Conservation (phyloP, 1,140 invertebrate genomes). For the Lamellibrachia luymesi region DNA sequence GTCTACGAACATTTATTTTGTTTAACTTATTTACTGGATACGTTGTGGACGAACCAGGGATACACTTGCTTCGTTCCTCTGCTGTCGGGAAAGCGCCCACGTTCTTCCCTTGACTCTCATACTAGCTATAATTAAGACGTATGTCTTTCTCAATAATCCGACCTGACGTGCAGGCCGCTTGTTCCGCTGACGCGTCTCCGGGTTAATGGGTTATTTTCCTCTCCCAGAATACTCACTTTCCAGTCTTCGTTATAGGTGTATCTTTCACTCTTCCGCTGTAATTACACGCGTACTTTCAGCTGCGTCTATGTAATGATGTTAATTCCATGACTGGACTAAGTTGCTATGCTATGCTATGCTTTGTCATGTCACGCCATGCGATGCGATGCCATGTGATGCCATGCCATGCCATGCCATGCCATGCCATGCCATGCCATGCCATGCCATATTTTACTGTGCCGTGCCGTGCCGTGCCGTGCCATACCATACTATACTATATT, state of each 20-base stretch:
- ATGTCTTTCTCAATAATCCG: background rate
- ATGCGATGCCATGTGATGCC: too few species aligned
- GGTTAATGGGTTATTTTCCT: background rate
- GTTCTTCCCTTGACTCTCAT: background rate
- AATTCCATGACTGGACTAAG: background rate
- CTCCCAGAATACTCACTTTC: background rate
- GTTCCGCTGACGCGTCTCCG: background rate
- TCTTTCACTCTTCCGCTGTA: background rate
- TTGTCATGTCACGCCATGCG: too few species aligned
- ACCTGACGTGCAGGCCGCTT: background rate
- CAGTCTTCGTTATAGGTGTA: background rate
- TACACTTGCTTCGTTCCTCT: background rate
- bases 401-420: too few species aligned
- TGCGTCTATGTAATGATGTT: background rate
- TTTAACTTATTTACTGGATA: background rate
- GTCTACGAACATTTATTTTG: background rate
- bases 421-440: too few species aligned
- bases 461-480: too few species aligned
- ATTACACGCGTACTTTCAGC: background rate
- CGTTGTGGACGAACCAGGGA: background rate
- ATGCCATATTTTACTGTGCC: too few species aligned
- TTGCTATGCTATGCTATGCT: too few species aligned
- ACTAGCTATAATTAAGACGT: slow-evolving; percentile 1
- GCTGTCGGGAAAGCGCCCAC: slow-evolving; percentile 2
- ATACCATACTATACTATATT: too few species aligned